A percentile compares a stretch with the other conserved stretches of the same genome.
These are phyloP conservation scores for Nanorana parkeri DNA, from an alignment of 2,113 vertebrate genomes.

Conservation along the genomic window DNA sequence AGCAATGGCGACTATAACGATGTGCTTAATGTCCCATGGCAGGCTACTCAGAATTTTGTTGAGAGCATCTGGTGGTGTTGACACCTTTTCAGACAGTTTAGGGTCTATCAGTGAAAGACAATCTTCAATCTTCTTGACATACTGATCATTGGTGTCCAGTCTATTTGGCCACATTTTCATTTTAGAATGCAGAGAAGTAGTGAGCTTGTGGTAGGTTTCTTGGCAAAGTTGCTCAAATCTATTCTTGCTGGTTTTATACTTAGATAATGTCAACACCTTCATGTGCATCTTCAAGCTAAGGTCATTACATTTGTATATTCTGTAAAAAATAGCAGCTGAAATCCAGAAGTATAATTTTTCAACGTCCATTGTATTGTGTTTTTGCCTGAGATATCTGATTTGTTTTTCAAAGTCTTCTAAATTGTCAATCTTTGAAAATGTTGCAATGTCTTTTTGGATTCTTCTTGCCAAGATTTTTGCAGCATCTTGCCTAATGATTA, in stretches of 20 bases:
- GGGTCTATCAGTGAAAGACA: constrained; percentile 28
- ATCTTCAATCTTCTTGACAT: constrained; percentile 34
- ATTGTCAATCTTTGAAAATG: constrained; percentile 17
- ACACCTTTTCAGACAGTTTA: neutral
- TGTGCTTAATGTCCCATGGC: constrained; percentile 48
- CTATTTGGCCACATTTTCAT: constrained; percentile 22
- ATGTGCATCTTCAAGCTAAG: constrained; percentile 26
- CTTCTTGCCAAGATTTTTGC: constrained; percentile 18
- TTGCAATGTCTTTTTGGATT: constrained; percentile 46
- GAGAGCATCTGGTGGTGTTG: neutral
- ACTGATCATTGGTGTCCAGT: neutral
- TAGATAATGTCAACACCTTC: constrained; percentile 25
- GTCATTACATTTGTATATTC: constrained; percentile 31
- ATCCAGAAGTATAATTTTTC: constrained; percentile 59
- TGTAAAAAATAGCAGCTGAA: constrained; percentile 47
- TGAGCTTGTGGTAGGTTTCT: constrained; percentile 39
- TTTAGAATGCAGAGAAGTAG: constrained; percentile 23
- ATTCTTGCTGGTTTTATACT: neutral
- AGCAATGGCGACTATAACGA: constrained; percentile 44
- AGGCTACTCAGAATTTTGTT: constrained; percentile 44
- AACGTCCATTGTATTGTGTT: constrained; percentile 18
- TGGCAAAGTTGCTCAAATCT: constrained; percentile 30
- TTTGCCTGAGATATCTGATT: constrained; percentile 31
- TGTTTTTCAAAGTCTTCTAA: constrained; percentile 44
- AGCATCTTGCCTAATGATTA: constrained; percentile 8